Evolutionary conservation across 1,140 invertebrate species (phyloP).

Genomic region (Littorina saxatilis): DNA sequence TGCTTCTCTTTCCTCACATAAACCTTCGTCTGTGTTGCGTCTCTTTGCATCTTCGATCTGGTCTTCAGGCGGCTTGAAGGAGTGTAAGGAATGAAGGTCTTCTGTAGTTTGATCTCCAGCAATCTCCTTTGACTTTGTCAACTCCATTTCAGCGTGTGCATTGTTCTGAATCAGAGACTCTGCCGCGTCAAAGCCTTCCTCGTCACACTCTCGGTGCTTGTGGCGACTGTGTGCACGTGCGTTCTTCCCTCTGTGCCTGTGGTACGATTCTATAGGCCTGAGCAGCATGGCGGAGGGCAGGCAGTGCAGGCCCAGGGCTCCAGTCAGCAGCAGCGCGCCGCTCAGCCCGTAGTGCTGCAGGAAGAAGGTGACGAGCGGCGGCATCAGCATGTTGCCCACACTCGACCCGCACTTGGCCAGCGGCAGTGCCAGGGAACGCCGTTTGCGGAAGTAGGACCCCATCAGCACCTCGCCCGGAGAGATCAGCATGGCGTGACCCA

Average conservation of each 20-base stretch:
- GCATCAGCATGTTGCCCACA: constrained; percentile 32
- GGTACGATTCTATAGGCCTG: constrained; percentile 16
- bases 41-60: too few relatives aligned
- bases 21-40: too few relatives aligned
- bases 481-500: constrained; percentile 6
- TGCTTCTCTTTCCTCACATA: too few relatives aligned
- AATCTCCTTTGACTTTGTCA: too few relatives aligned
- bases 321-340: constrained; percentile 35
- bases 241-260: neutral
- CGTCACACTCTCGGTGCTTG: neutral
- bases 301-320: constrained; percentile 35
- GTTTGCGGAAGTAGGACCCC: constrained; percentile 32
- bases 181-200: neutral
- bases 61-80: too few relatives aligned
- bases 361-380: constrained; percentile 30
- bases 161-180: neutral
- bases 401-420: constrained; percentile 33
- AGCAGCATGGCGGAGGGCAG: constrained; percentile 34
- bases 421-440: constrained; percentile 32
- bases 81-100: too few relatives aligned
- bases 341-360: constrained; percentile 37
- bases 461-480: constrained; percentile 16
- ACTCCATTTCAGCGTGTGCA: too few relatives aligned
- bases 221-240: neutral
- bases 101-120: too few relatives aligned